Conservation (phyloP, 2,113 vertebrate species). For the Zosterops borbonicus region DNA sequence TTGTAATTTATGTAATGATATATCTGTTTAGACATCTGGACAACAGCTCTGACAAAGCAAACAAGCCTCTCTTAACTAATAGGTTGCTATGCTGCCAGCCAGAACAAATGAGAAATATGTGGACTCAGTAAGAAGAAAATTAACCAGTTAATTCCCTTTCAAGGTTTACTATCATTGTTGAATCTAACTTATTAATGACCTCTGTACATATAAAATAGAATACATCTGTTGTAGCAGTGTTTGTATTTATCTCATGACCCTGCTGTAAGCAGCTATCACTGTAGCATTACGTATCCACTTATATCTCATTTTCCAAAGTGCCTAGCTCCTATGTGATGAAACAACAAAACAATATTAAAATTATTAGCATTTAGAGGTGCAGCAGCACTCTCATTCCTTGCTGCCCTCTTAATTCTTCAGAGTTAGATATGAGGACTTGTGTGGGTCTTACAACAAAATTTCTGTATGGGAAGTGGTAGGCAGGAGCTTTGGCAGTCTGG, state of each 20-base stretch:
- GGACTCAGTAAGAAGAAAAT: not conserved
- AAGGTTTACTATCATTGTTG: not conserved
- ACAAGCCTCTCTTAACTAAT: not conserved
- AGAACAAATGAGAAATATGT: not conserved
- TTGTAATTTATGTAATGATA: not conserved
- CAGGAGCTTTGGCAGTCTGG: not conserved
- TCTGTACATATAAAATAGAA: not conserved
- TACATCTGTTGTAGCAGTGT: not conserved
- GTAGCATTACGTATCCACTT: not conserved
- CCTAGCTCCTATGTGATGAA: not conserved
- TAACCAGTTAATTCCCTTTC: not conserved
- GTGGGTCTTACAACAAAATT: not conserved
- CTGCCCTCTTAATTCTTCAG: not conserved
- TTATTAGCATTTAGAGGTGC: not conserved
- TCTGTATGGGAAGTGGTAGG: not conserved
- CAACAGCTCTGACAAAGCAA: not conserved
- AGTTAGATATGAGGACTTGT: not conserved
- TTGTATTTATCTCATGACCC: not conserved
- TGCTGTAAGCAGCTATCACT: not conserved
- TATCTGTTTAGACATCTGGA: not conserved
- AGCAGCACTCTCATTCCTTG: not conserved
- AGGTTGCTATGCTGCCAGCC: not conserved
- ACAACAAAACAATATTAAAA: not conserved
- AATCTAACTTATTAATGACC: not conserved
- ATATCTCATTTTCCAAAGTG: not conserved